Base-by-base conservation (phyloP, 1,140 invertebrate genomes). In the Chymomyza costata region DNA sequence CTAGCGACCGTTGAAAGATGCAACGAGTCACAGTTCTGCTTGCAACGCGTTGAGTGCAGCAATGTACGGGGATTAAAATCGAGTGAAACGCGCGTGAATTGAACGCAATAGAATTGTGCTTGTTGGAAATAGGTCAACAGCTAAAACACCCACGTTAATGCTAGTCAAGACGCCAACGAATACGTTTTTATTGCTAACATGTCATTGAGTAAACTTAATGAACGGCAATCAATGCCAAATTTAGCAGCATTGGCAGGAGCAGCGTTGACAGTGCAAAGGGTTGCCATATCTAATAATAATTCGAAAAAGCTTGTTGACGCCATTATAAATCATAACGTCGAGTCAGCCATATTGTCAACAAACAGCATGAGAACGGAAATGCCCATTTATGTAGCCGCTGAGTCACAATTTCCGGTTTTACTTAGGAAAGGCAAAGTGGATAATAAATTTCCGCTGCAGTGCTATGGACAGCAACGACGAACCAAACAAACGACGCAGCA, bases 11-110 rank as follows among this genome's bases (percentile, higher is more conserved):
- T 45, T 69, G 57, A 80, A 51, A 47, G 67, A 71, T 69, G 55
- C 37, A 43, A 21, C 35, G 35, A 45, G 31, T 16, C 39, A 13
- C 71, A 76, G 71, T 78, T 80, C 58, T 39, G 45, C 54, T 60
- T 71, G 71, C 63, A 80, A 54, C 58, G 58, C 54, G 73, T 71
- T 78, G 73, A 80, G 35, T 67, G 71, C 73, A 60, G 50, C 63
- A 63, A 54, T 58, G 59, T 58, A 56, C 46, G 55, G 45, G 47
- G 28, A 46, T 35, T 6, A 28, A 28, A 28, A 28, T 30, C 1
- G 44, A 43, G 25, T 28, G n/a, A n/a, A n/a, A 10, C 25, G 51
- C 32, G 55, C 46, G 47, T 30, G 25, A 46, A 30, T 30, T 1
- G 44, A 43, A 14, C 34, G 2, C 17, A 46, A 10, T 11, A 14